Conservation (phyloP, 2,113 vertebrate genomes). For the Notothenia rossii region DNA sequence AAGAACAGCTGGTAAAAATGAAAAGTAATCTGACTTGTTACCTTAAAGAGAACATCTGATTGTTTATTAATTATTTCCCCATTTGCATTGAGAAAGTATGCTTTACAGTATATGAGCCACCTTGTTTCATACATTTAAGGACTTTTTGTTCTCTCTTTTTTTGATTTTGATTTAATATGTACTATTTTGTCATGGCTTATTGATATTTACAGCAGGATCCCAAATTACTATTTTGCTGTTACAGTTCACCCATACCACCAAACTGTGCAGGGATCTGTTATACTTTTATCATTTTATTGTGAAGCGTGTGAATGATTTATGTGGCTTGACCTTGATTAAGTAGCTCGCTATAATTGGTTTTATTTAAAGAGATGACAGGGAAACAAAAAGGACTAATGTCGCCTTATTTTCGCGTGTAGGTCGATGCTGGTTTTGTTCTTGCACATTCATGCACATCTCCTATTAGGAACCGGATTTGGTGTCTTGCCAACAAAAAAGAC, state of each 20-base stretch:
- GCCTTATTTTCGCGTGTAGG: not conserved
- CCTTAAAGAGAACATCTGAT: not conserved
- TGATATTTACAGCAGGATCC: not conserved
- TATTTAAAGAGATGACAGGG: constrained; percentile 32
- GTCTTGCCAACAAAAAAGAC: not conserved
- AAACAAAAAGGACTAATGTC: constrained; percentile 10
- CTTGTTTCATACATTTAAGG: not conserved
- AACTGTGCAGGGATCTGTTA: not conserved
- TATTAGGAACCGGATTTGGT: constrained; percentile 17
- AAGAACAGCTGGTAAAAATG: not conserved
- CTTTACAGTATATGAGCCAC: not conserved
- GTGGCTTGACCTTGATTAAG: constrained; percentile 40
- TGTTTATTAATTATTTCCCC: not conserved
- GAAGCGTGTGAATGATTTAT: not conserved
- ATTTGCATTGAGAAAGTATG: not conserved
- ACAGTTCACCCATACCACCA: constrained; percentile 20
- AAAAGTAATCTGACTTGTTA: not conserved
- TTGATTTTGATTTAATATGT: not conserved
- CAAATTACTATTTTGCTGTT: not conserved
- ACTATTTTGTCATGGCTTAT: not conserved
- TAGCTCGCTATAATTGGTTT: constrained; percentile 31
- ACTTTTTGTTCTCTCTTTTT: not conserved
- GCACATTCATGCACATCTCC: constrained; percentile 6
- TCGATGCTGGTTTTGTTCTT: constrained; percentile 28
- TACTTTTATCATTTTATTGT: not conserved